Conservation (phyloP, 2,113 vertebrate species). For the Mellivora capensis region DNA sequence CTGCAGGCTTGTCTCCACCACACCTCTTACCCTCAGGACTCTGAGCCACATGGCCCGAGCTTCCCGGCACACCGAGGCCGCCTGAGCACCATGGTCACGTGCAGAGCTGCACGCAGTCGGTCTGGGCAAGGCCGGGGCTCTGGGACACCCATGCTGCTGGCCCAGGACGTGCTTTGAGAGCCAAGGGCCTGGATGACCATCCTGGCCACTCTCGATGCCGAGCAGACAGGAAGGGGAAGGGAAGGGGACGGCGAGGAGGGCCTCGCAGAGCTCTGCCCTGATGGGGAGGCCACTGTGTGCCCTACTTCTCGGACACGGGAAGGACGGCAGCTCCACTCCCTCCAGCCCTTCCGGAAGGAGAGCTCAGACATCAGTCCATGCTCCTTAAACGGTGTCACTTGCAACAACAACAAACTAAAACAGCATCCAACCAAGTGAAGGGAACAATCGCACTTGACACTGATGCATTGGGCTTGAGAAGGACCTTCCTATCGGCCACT, state of each 20-base stretch:
- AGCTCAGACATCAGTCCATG: accelerated
- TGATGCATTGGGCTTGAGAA: accelerated
- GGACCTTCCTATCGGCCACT: accelerated
- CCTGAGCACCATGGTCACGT: accelerated
- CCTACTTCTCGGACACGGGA: accelerated
- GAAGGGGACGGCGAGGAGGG: accelerated
- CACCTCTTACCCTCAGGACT: accelerated
- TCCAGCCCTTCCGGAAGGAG: accelerated
- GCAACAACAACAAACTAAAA: accelerated
- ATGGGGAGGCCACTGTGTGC: accelerated
- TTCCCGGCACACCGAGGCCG: background rate
- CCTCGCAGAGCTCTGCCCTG: background rate
- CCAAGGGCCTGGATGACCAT: accelerated
- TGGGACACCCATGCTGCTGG: background rate
- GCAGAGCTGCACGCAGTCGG: accelerated
- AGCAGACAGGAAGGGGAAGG: background rate
- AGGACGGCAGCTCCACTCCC: no score
- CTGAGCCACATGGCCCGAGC: accelerated
- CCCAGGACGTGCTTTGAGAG: accelerated
- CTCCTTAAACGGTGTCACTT: accelerated
- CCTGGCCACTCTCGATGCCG: background rate
- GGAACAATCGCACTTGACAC: accelerated
- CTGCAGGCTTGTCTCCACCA: background rate
- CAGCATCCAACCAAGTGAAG: accelerated
- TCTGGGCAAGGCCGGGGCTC: accelerated